Evolutionary conservation across 2,113 vertebrate genomes (phyloP).

Genomic region (Ceratotherium simum): DNA sequence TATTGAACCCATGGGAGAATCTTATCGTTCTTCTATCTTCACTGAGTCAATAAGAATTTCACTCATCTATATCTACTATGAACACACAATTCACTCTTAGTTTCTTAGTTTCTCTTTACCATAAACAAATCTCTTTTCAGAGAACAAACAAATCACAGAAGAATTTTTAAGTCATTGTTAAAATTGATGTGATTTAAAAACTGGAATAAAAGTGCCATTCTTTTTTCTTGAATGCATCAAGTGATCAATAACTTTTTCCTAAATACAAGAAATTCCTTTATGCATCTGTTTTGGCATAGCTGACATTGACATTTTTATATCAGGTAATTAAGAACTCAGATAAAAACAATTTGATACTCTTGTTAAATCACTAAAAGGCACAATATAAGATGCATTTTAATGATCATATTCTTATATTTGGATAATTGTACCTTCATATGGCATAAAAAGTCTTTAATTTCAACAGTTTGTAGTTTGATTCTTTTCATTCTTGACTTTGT

Average conservation of each 20-base stretch:
- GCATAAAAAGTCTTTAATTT: not conserved
- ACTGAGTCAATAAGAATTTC: not conserved
- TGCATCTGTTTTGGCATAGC: not conserved
- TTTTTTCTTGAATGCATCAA: not conserved
- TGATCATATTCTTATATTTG: not conserved
- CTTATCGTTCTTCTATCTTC: not conserved
- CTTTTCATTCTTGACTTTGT: not conserved
- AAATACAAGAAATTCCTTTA: conserved; percentile 11
- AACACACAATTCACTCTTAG: not conserved
- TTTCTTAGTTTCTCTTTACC: conserved; percentile 30
- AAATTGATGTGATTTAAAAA: conserved; percentile 42
- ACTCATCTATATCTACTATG: not conserved
- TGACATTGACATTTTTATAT: not conserved
- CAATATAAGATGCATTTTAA: not conserved
- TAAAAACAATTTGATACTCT: conserved; percentile 2
- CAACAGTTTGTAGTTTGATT: not conserved
- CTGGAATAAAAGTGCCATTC: conserved; percentile 17
- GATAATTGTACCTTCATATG: not conserved
- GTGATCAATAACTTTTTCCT: not conserved
- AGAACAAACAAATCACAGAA: not conserved
- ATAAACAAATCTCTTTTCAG: conserved; percentile 42
- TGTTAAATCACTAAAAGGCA: conserved; percentile 1
- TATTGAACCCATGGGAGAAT: not conserved
- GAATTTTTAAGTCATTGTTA: conserved; percentile 43
- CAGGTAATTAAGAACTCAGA: conserved; percentile 6